phyloP scores from a whole-genome alignment of 2,888 invertebrate genomes.

The Phania funesta region DNA sequence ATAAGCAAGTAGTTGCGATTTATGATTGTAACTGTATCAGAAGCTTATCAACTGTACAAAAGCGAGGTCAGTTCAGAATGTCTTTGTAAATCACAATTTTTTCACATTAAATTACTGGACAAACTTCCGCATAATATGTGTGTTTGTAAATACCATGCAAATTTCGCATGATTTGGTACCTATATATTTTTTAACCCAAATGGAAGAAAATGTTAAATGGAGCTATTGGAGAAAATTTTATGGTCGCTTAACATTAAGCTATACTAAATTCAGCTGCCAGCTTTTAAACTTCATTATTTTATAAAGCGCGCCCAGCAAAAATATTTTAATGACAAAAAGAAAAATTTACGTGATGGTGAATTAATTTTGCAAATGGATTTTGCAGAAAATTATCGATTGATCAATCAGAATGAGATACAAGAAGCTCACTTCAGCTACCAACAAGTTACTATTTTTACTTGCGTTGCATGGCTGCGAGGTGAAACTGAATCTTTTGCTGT shows the following conservation, averaged over 20 bases:
- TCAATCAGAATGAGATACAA: no score
- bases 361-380: no score
- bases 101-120: conserved; percentile 32
- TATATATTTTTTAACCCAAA: conserved; percentile 34
- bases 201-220: conserved; percentile 30
- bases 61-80: conserved; percentile 14
- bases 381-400: no score
- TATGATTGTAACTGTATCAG: conserved; percentile 44
- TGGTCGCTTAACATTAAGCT: no score
- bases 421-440: no score
- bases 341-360: no score
- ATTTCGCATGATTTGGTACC: conserved; percentile 50
- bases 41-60: conserved; percentile 49
- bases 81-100: conserved; percentile 34
- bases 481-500: no score
- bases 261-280: conserved; percentile 45
- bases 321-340: no score
- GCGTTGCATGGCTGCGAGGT: no score
- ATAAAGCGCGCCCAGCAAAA: no score
- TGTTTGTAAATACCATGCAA: conserved; percentile 51
- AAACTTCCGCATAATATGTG: conserved; percentile 52
- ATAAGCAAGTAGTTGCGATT: conserved; percentile 46
- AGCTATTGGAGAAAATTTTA: conserved; percentile 55
- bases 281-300: conserved; percentile 55
- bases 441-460: no score